Evolutionary conservation across 30 jellyfish, hydroid and myxozoan species (phyloP), one percentile per base, ranked within the genome.

Genomic region (Haliclystus octoradiatus): DNA sequence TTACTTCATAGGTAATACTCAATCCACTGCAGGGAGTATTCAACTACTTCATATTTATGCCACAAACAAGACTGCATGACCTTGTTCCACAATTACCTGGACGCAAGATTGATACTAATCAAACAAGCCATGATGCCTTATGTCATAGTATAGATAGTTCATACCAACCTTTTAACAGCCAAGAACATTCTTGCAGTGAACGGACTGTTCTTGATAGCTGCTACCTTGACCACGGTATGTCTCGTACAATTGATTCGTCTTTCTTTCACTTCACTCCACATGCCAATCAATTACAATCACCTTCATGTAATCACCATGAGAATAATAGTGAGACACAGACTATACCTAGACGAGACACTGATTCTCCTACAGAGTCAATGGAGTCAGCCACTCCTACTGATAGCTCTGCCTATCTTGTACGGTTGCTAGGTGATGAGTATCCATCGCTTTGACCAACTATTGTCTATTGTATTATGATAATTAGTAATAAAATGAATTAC

Each of bases 11-110:
- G 91, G 91, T 79, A 5, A 68, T 77, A 9, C 24, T 77, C 71
- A 75, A 77, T 33, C 91, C 91, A 7, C 81, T 77, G 31, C 91
- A 77, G 49, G 91, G 91, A 7, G 72, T 66, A 15, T 77, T 77
- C 82, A 77, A 77, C 77, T 77, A 77, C 52, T 77, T 77, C 75
- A 77, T 77, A 3, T 77, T 77, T 60, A 68, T 74, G 0, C 91
- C 91, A 4, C 71, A 65, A 13, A 78, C 76, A n/a, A n/a, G 80
- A 3, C 50, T 34, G 63, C 91, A 63, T 32, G 57, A 57, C 31
- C 53, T 64, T 15, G 73, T 57, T 49, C 60, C 35, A 3, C 24
- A 69, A 7, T 29, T 62, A 35, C 62, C 30, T 26, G 76, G 57
- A 5, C 57, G 57, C 9, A 40, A 40, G 57, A 19, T 5, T 9